These are phyloP conservation scores for Clunio marinus DNA, from an alignment of 2,888 invertebrate species.

Conservation along the genomic window DNA sequence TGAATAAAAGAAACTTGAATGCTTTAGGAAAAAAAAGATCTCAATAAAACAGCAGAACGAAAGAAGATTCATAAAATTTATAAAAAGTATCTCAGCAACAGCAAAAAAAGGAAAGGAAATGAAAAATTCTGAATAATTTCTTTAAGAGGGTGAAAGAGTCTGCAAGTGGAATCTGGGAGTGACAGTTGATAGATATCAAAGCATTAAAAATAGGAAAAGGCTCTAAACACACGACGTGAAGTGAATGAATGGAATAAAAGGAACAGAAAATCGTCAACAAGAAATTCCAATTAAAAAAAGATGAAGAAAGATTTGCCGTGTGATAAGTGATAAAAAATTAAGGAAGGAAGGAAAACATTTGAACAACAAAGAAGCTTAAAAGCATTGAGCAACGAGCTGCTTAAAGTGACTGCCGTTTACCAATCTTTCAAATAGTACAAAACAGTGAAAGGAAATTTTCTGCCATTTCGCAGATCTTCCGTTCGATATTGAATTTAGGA, in stretches of 20 bases:
- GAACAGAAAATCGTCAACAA: background rate
- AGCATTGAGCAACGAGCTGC: background rate
- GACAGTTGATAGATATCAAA: slow-evolving; percentile 28
- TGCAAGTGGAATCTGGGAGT: background rate
- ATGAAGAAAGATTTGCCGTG: slow-evolving; percentile 17
- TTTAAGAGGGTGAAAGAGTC: slow-evolving; percentile 12
- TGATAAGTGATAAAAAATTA: slow-evolving; percentile 1
- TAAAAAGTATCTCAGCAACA: background rate
- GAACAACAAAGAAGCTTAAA: background rate
- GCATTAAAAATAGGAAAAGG: slow-evolving; percentile 10
- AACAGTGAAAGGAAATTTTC: slow-evolving; percentile 19
- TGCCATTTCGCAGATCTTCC: background rate
- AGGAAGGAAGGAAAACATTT: background rate
- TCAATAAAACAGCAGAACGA: too few relatives aligned
- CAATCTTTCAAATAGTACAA: too few relatives aligned
- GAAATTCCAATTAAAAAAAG: slow-evolving; percentile 14
- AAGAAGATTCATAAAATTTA: slow-evolving; percentile 1
- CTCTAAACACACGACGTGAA: background rate
- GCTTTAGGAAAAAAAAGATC: too few relatives aligned
- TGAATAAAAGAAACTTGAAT: too few relatives aligned
- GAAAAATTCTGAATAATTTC: slow-evolving; percentile 6
- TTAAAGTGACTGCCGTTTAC: background rate
- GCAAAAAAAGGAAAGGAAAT: background rate
- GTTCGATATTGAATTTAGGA: slow-evolving; percentile 7
- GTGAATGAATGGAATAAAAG: background rate